A percentile compares a stretch with the other conserved stretches of the same genome.
Evolutionary conservation across 2,888 invertebrate species (phyloP).

Genomic region (Dione juno): DNA sequence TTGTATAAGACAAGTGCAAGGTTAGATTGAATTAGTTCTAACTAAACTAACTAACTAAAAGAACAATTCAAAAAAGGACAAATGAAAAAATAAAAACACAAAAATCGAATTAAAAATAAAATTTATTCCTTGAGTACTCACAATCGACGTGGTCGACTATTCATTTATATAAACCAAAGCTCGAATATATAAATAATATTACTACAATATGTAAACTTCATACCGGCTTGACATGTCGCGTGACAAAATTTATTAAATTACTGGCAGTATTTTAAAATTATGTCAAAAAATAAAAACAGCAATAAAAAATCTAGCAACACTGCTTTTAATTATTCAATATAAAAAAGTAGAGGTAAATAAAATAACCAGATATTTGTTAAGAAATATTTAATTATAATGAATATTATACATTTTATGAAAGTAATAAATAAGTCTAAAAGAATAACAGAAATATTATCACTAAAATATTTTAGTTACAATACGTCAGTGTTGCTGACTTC

Average conservation of each 20-base stretch:
- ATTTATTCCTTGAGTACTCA: slow-evolving; percentile 82
- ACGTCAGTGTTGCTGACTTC: slow-evolving; percentile 29
- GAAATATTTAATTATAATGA: slow-evolving; percentile 30
- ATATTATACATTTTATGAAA: slow-evolving; percentile 32
- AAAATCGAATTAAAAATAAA: slow-evolving; percentile 80
- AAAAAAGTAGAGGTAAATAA: slow-evolving; percentile 22
- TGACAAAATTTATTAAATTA: slow-evolving; percentile 11
- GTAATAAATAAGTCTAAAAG: slow-evolving; percentile 30
- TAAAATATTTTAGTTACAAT: slow-evolving; percentile 18
- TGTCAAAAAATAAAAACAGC: not conserved
- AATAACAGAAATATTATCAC: slow-evolving; percentile 27
- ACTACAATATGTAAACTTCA: slow-evolving; percentile 72
- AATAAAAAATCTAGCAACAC: slow-evolving; percentile 22
- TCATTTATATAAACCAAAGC: slow-evolving; percentile 76
- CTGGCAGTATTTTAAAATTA: slow-evolving; percentile 18
- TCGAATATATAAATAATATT: slow-evolving; percentile 74
- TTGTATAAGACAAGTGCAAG: too few relatives aligned
- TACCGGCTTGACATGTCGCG: slow-evolving; percentile 48
- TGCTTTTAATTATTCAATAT: not conserved
- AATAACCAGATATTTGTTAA: slow-evolving; percentile 24
- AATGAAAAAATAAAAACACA: slow-evolving; percentile 53
- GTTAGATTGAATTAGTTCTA: too few relatives aligned
- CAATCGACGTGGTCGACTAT: slow-evolving; percentile 68
- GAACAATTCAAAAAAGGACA: not conserved
- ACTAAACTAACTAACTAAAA: not conserved